Conservation (phyloP, 2,113 vertebrate species). For the Rhynchopsitta pachyrhyncha region DNA sequence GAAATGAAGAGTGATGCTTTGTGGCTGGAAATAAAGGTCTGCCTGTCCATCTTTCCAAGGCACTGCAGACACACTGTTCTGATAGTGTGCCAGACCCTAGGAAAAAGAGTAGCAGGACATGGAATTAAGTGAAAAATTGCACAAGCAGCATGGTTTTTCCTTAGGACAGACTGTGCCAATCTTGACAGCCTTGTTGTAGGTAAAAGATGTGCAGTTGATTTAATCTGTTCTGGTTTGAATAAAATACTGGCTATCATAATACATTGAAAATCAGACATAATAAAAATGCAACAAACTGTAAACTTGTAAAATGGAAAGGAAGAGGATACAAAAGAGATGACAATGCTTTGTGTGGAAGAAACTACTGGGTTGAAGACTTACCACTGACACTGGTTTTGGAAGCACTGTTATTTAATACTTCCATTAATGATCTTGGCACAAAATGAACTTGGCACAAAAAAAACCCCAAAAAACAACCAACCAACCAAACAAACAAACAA, state of each 20-base stretch:
- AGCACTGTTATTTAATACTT: not conserved
- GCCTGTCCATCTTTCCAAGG: not conserved
- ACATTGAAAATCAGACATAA: not conserved
- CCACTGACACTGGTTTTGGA: not conserved
- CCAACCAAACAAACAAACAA: accelerated
- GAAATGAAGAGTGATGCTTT: not conserved
- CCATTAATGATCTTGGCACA: not conserved
- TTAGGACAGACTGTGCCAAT: too few species aligned
- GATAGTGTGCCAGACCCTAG: accelerated
- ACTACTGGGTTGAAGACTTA: not conserved
- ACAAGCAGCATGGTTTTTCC: not conserved
- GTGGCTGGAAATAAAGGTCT: not conserved
- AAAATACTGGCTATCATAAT: not conserved
- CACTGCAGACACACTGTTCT: not conserved
- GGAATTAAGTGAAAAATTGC: not conserved
- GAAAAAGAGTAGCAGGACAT: too few species aligned
- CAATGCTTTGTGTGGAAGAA: not conserved
- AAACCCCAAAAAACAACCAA: too few species aligned
- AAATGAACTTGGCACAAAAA: not conserved
- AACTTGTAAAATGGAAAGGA: not conserved
- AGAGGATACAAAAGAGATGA: not conserved
- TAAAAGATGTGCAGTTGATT: not conserved
- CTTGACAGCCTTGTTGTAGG: not conserved
- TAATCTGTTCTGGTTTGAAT: not conserved
- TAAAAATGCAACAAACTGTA: not conserved